Conservation (phyloP, 2,113 vertebrate genomes). For the human (Homo sapiens) region DNA sequence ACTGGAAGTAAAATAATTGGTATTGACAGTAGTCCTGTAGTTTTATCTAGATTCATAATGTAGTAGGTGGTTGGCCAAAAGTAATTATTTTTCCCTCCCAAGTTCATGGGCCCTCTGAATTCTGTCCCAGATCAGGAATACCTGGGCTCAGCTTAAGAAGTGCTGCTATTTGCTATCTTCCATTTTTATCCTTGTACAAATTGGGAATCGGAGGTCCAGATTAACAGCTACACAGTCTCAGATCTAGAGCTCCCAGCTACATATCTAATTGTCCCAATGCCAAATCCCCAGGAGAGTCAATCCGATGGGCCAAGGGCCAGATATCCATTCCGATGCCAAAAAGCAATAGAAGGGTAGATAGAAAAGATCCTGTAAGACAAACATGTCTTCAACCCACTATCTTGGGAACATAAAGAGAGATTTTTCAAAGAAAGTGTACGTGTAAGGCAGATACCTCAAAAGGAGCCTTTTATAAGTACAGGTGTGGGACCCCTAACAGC, state of each 20-base stretch:
- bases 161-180: not conserved
- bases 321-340: not conserved
- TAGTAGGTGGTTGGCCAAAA: not conserved
- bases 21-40: not conserved
- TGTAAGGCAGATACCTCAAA: not conserved
- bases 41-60: constrained; percentile 18
- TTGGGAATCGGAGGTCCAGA: not conserved
- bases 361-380: not conserved
- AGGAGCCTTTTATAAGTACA: not conserved
- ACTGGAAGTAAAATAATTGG: not conserved
- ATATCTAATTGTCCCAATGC: not conserved
- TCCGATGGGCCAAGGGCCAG: not conserved
- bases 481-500: not conserved
- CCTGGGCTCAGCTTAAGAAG: not conserved
- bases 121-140: not conserved
- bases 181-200: constrained; percentile 8
- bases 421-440: not conserved
- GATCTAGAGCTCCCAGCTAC: not conserved
- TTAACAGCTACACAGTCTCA: not conserved
- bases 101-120: not conserved
- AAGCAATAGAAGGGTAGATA: not conserved
- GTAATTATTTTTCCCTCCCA: not conserved
- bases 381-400: not conserved
- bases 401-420: not conserved
- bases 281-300: not conserved